phyloP scores from a whole-genome alignment of 2,888 invertebrate genomes.

The Calephelis perditalis region DNA sequence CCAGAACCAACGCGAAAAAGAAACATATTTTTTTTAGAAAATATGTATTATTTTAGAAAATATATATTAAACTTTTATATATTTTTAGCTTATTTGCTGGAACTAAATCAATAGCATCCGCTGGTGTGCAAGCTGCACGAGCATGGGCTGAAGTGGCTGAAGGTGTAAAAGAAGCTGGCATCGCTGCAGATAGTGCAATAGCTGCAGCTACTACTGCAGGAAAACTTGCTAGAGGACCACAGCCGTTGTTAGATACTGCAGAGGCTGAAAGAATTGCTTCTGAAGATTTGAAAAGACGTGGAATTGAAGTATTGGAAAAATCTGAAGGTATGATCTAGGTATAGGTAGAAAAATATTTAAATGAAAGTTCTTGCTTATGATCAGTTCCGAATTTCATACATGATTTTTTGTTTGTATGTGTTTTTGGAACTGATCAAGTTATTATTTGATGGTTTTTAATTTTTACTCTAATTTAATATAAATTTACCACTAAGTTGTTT shows the following conservation, averaged over 20 bases:
- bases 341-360: no score
- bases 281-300: conserved; percentile 70
- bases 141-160: conserved; percentile 80
- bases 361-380: no score
- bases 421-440: no score
- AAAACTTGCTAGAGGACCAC: conserved; percentile 63
- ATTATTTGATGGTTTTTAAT: no score
- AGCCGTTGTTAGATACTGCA: conserved; percentile 46
- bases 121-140: conserved; percentile 82
- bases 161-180: conserved; percentile 55
- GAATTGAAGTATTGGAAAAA: conserved; percentile 56
- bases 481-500: no score
- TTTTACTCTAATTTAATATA: no score
- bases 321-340: conserved; percentile 47
- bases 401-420: no score
- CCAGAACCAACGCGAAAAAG: no score
- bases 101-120: conserved; percentile 85
- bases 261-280: conserved; percentile 73
- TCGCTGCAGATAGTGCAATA: conserved; percentile 55
- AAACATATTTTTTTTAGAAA: no score
- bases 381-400: no score
- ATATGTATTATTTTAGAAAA: no score
- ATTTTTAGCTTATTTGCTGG: conserved; percentile 78
- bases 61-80: background rate
- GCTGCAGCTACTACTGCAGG: conserved; percentile 49